phyloP scores from a whole-genome alignment of 2,888 invertebrate genomes.

The Metalampra italica region DNA sequence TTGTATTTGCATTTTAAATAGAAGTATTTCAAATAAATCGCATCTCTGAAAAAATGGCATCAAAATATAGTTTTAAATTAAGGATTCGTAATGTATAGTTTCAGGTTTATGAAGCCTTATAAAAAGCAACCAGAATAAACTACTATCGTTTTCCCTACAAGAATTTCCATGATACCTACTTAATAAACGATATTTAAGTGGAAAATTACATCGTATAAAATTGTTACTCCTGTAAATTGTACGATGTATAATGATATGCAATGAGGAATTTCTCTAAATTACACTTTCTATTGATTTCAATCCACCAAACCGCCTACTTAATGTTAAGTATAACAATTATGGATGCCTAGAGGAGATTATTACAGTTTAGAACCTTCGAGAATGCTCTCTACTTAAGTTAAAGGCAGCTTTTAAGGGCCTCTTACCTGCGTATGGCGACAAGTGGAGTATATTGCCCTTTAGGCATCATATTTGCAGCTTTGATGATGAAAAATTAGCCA shows the following conservation, averaged over 20 bases:
- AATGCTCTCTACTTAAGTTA: not conserved
- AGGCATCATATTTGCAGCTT: too few relatives aligned
- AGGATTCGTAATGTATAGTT: too few relatives aligned
- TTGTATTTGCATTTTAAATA: too few relatives aligned
- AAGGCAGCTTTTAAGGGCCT: not conserved
- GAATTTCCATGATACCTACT: not conserved
- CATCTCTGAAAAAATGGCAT: too few relatives aligned
- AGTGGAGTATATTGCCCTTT: not conserved
- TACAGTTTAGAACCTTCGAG: not conserved
- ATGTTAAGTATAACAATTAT: slow-evolving; percentile 6
- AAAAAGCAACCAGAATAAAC: not conserved
- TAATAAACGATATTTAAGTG: slow-evolving; percentile 7
- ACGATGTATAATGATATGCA: slow-evolving; percentile 3
- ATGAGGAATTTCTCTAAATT: slow-evolving; percentile 5
- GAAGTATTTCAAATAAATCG: too few relatives aligned
- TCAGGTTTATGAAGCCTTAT: too few relatives aligned
- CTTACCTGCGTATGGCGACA: not conserved
- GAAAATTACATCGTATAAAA: slow-evolving; percentile 2
- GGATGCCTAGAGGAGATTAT: slow-evolving; percentile 2
- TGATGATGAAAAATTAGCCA: too few relatives aligned
- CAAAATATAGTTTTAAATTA: too few relatives aligned
- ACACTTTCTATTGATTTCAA: slow-evolving; percentile 5
- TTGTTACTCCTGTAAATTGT: not conserved
- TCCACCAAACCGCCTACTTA: slow-evolving; percentile 3
- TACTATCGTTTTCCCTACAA: not conserved